These are phyloP conservation scores for Lutjanus argentimaculatus DNA, from an alignment of 2,797 vertebrate genomes.

Conservation along the genomic window DNA sequence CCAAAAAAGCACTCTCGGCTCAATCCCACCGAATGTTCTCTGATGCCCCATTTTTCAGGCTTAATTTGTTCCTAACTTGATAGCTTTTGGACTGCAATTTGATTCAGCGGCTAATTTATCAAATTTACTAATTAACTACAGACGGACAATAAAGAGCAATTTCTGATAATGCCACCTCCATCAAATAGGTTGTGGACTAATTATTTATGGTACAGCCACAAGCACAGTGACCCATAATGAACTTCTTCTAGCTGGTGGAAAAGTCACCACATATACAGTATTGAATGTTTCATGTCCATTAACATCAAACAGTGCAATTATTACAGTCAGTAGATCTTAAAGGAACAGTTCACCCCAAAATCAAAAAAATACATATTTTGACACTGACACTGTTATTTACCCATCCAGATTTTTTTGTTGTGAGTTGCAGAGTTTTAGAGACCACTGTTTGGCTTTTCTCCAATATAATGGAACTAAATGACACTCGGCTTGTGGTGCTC, in stretches of 20 bases:
- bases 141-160: conserved; percentile 63
- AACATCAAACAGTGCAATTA: conserved; percentile 5
- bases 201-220: conserved; percentile 60
- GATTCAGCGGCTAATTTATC: conserved; percentile 69
- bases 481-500: no score
- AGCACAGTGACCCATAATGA: conserved; percentile 58
- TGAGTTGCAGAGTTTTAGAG: no score
- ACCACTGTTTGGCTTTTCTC: no score
- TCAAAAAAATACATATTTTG: no score
- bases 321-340: conserved; percentile 9
- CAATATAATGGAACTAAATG: no score
- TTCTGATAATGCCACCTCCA: conserved; percentile 64
- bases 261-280: conserved; percentile 44
- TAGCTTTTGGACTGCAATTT: conserved; percentile 72
- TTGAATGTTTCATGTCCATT: conserved; percentile 40
- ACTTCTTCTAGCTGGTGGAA: conserved; percentile 44
- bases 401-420: no score
- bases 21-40: conserved; percentile 41
- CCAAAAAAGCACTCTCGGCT: conserved; percentile 35
- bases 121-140: conserved; percentile 73
- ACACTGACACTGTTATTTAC: no score
- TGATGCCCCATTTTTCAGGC: conserved; percentile 64
- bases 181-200: conserved; percentile 66
- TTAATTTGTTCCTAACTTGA: conserved; percentile 65
- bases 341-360: no score